These are phyloP conservation scores for Chymomyza procnemis DNA, from an alignment of 2,888 invertebrate species.

Conservation along the genomic window DNA sequence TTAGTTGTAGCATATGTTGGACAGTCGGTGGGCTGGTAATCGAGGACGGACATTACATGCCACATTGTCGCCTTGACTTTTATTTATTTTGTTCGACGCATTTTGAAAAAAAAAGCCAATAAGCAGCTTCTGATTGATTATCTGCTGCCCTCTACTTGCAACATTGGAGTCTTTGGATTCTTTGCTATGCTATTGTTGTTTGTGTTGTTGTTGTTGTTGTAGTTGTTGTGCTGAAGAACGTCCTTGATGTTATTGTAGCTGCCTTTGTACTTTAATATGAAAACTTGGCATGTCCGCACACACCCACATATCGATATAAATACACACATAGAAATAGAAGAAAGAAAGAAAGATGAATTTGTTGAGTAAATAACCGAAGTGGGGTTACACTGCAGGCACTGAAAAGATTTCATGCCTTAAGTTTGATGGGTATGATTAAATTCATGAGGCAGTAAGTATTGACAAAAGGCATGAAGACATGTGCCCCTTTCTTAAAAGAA, in stretches of 20 bases:
- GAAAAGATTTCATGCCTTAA: too few relatives aligned
- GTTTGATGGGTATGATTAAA: too few relatives aligned
- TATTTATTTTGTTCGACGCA: constrained; percentile 67
- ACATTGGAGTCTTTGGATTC: constrained; percentile 13
- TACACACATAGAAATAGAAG: neutral
- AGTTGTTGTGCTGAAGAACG: neutral
- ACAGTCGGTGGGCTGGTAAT: constrained; percentile 19
- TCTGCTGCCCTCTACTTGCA: constrained; percentile 37
- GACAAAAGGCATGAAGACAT: too few relatives aligned
- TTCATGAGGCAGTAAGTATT: too few relatives aligned
- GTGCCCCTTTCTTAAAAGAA: too few relatives aligned
- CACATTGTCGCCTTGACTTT: constrained; percentile 66
- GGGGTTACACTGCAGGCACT: too few relatives aligned
- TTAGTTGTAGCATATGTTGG: constrained; percentile 4
- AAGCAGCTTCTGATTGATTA: constrained; percentile 71
- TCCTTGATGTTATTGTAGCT: neutral
- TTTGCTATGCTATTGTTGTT: constrained; percentile 10
- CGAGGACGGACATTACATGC: constrained; percentile 40
- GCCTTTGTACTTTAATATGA: constrained; percentile 32
- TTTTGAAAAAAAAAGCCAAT: constrained; percentile 70
- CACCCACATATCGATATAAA: neutral
- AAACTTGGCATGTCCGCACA: constrained; percentile 22
- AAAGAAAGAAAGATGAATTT: too few relatives aligned
- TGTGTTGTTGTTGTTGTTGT: constrained; percentile 19
- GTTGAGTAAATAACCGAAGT: too few relatives aligned